Conservation (phyloP, 2,797 vertebrate species). For the Chelon labrosus region DNA sequence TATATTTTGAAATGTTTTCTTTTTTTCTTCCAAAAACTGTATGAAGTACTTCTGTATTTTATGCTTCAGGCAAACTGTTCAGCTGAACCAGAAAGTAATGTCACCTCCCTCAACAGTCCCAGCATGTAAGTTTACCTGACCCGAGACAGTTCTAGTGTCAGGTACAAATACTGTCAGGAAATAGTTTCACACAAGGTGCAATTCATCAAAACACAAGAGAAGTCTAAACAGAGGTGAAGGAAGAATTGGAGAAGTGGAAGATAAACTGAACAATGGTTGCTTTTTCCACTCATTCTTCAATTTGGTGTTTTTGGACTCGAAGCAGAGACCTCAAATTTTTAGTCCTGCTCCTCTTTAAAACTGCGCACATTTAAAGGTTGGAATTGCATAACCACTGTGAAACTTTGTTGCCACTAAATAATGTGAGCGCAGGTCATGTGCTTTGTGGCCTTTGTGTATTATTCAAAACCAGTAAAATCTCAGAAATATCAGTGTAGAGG, state of each 20-base stretch:
- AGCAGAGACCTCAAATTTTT: background rate
- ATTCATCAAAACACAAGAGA: conserved; percentile 36
- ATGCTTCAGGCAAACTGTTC: background rate
- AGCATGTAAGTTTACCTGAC: conserved; percentile 4
- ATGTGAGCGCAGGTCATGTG: background rate
- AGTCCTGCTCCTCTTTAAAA: background rate
- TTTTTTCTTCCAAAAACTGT: background rate
- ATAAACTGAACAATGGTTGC: background rate
- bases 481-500: background rate
- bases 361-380: background rate
- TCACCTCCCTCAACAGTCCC: background rate
- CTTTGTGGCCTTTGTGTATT: background rate
- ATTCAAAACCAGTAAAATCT: no score
- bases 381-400: background rate
- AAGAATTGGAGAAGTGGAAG: conserved; percentile 14
- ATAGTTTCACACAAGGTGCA: conserved; percentile 13
- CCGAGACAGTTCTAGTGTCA: conserved; percentile 13
- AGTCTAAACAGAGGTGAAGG: conserved; percentile 41
- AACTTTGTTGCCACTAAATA: background rate
- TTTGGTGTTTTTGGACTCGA: background rate
- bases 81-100: conserved; percentile 15
- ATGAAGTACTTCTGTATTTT: background rate
- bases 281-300: background rate
- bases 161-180: conserved; percentile 41
- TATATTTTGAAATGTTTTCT: background rate